Evolutionary conservation across 1,140 invertebrate genomes (phyloP).

Genomic region (Drosophila teissieri): DNA sequence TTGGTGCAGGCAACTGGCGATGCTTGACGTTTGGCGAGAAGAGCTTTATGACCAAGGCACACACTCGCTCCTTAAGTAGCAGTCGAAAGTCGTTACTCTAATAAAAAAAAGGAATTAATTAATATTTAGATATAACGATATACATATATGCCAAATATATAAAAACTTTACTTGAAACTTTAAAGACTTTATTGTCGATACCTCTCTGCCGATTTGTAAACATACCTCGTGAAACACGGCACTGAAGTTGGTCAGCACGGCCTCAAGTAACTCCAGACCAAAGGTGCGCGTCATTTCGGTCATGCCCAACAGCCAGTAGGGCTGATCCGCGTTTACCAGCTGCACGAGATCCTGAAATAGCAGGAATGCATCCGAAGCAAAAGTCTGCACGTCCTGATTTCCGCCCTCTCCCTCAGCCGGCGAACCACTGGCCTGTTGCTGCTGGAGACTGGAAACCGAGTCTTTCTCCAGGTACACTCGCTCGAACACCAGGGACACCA

Average conservation of each 20-base stretch:
- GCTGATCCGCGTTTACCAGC: constrained; percentile 97
- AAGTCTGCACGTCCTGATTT: constrained; percentile 89
- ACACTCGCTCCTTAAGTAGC: constrained; percentile 97
- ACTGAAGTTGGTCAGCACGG: constrained; percentile 95
- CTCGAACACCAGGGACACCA: constrained; percentile 98
- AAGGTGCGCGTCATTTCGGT: constrained; percentile 99
- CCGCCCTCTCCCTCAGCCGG: constrained; percentile 17
- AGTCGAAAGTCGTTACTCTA: constrained; percentile 96
- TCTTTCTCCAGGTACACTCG: constrained; percentile 90
- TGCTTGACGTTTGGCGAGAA: constrained; percentile 99
- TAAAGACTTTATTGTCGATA: not conserved
- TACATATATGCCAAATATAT: no score
- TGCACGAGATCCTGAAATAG: constrained; percentile 99
- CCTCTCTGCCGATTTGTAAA: constrained; percentile 71
- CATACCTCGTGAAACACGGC: constrained; percentile 96
- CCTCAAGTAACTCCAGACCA: constrained; percentile 97
- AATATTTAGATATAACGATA: no score
- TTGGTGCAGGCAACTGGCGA: constrained; percentile 87
- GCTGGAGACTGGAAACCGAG: constrained; percentile 61
- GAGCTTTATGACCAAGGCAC: constrained; percentile 98
- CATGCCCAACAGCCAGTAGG: constrained; percentile 97
- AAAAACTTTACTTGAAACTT: no score
- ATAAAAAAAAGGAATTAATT: not conserved
- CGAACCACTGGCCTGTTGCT: constrained; percentile 34
- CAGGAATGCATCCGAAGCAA: constrained; percentile 97